Conservation (phyloP, 2,888 invertebrate species). For the Tetropium fuscum region DNA sequence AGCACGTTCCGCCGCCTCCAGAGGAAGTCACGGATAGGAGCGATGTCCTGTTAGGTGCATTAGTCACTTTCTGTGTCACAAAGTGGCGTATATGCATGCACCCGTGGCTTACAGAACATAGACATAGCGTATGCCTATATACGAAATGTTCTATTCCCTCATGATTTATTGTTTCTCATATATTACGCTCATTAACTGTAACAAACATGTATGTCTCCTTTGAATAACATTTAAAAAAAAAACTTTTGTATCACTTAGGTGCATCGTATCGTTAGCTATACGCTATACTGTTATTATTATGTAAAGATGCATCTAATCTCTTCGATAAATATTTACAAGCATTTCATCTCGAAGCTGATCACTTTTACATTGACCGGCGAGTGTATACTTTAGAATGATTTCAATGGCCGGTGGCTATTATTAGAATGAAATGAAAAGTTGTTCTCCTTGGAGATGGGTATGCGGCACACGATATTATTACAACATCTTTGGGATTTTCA, state of each 20-base stretch:
- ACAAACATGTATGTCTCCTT: no score
- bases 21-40: slow-evolving; percentile 24
- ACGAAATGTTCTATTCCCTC: no score
- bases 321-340: slow-evolving; percentile 6
- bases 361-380: slow-evolving; percentile 19
- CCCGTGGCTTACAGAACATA: no score
- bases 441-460: slow-evolving; percentile 56
- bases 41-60: slow-evolving; percentile 16
- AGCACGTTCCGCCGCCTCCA: slow-evolving; percentile 19
- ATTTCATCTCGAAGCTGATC: slow-evolving; percentile 1
- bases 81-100: no score
- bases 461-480: slow-evolving; percentile 13
- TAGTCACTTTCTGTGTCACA: background rate
- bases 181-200: no score
- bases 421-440: slow-evolving; percentile 55
- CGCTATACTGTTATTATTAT: background rate
- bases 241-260: background rate
- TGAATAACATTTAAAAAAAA: no score
- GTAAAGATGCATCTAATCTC: slow-evolving; percentile 4
- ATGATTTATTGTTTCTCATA: no score
- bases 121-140: no score
- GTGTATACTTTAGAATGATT: slow-evolving; percentile 14
- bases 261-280: background rate
- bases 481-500: slow-evolving; percentile 27
- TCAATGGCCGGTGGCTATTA: slow-evolving; percentile 36